Evolutionary conservation across 2,113 vertebrate genomes (phyloP).

Genomic region (Vidua macroura): DNA sequence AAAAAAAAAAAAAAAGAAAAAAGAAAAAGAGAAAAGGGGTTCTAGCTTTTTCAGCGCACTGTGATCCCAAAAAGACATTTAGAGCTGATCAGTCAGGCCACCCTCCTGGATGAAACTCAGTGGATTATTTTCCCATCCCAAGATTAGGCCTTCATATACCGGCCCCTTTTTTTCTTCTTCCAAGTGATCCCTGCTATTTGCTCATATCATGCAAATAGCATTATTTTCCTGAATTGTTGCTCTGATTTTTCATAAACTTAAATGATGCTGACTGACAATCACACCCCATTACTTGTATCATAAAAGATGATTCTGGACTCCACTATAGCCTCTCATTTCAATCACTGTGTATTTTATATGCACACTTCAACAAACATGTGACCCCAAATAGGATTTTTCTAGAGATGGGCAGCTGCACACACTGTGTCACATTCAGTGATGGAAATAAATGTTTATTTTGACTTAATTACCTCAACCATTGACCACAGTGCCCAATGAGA

Average conservation of each 20-base stretch:
- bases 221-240: neutral
- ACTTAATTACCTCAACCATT: neutral
- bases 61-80: neutral
- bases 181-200: neutral
- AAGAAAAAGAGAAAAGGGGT: accelerated
- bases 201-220: neutral
- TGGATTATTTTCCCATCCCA: neutral
- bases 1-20: neutral
- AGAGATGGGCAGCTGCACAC: neutral
- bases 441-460: neutral
- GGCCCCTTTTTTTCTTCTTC: neutral
- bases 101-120: neutral
- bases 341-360: neutral
- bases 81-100: neutral
- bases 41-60: neutral
- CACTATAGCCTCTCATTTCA: neutral
- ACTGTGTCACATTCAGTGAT: neutral
- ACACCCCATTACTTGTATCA: neutral
- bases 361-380: neutral
- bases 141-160: neutral
- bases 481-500: neutral
- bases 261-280: neutral
- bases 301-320: neutral
- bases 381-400: neutral
- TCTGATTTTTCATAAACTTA: neutral